Base-by-base conservation (phyloP, 2,888 invertebrate species). In the Phania funesta region DNA sequence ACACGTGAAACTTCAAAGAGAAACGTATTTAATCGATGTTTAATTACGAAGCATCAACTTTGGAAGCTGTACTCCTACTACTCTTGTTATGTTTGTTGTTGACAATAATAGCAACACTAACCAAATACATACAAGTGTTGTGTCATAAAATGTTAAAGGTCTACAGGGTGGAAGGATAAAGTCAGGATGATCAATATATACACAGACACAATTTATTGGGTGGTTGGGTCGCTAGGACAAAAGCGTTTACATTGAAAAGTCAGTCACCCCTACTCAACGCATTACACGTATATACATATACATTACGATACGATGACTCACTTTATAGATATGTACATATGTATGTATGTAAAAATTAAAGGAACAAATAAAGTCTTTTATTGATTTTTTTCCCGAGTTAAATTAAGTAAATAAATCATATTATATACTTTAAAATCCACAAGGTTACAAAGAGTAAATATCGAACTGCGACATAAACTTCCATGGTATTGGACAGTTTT, bases 231-330 rank as follows among this genome's bases (percentile, higher is more conserved):
- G 67, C 7, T 7, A 29, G 29, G 29, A 29, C 29, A 46, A 48
- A 41, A 32, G 8, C 65, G n/a, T 64, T 65, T 46, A 20, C 32
- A 73, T 58, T 35, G 64, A 68, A 74, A 82, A 78, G 82, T 78
- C 82, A 82, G 60, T 75, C 78, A 82, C 74, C 82, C 74, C 74
- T 64, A 50, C 82, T 58, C 65, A 75, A 62, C 68, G 26, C 64
- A 44, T 44, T 35, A n/a, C 24, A 24, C 9, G 13, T 13, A 16
- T 46, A n/a, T n/a, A n/a, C n/a, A n/a, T n/a, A n/a, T n/a, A n/a
- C n/a, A n/a, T n/a, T n/a, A 78, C 52, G 64, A 58, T 74, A 70
- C 52, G 68, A 74, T 82, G 82, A 82, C 58, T 82, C 82, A 82
- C 75, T 78, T 78, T 16, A 56, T 58, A 77, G n/a, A n/a, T n/a